phyloP scores from a whole-genome alignment of 2,888 invertebrate species.

The Disparrhopalites patrizii region DNA sequence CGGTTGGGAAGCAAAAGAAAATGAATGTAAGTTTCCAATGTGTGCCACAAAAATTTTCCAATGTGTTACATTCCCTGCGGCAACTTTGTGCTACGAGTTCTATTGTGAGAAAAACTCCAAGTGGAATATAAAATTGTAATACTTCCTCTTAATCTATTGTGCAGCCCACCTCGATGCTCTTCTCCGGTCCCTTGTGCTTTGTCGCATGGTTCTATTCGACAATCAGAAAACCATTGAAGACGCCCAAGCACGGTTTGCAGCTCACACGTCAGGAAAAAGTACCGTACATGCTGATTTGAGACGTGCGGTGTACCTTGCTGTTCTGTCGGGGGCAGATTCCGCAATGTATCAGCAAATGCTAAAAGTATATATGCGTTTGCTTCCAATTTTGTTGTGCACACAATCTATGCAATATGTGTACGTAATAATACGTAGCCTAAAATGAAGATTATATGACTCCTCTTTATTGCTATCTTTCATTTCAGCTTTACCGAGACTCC shows the following conservation, averaged over 20 bases:
- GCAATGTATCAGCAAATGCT: slow-evolving; percentile 72
- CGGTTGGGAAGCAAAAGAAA: slow-evolving; percentile 79
- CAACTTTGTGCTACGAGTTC: too few relatives aligned
- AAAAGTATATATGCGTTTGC: slow-evolving; percentile 52
- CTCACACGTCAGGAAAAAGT: slow-evolving; percentile 62
- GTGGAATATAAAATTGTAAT: too few relatives aligned
- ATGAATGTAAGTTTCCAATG: slow-evolving; percentile 56
- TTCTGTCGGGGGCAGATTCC: slow-evolving; percentile 67
- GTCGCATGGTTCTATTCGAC: slow-evolving; percentile 74
- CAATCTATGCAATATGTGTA: too few relatives aligned
- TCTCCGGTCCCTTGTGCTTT: slow-evolving; percentile 76
- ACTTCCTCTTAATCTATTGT: too few relatives aligned
- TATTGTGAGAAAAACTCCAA: too few relatives aligned
- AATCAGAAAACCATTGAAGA: slow-evolving; percentile 63
- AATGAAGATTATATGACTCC: too few relatives aligned
- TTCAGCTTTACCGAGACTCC: slow-evolving; percentile 68
- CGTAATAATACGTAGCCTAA: too few relatives aligned
- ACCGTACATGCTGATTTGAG: slow-evolving; percentile 79
- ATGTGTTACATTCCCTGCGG: too few relatives aligned
- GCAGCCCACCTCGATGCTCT: slow-evolving; percentile 73
- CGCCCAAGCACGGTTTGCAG: slow-evolving; percentile 64
- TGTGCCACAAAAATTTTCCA: neutral
- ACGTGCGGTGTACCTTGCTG: slow-evolving; percentile 80
- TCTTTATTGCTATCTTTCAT: slow-evolving; percentile 6
- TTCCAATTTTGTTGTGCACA: too few relatives aligned